Percentiles rank a stretch among this genome's conserved stretches.
phyloP scores from a whole-genome alignment of 2,113 vertebrate species.

The Aspidoscelis tigris region DNA sequence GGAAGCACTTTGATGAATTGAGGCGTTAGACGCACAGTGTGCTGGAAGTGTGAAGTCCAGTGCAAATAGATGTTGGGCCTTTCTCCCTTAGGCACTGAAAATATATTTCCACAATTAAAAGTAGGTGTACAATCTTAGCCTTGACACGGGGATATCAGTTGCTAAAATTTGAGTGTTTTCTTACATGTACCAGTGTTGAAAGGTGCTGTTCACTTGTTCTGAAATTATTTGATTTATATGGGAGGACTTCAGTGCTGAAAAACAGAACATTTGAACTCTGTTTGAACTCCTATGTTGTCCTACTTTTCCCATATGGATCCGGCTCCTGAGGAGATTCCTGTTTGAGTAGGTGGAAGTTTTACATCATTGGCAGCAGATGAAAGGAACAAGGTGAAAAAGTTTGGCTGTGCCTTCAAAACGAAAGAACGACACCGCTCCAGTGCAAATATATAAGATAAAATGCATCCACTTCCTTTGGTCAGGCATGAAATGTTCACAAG shows the following conservation, averaged over 20 bases:
- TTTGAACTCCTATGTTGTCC: not conserved
- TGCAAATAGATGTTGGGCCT: not conserved
- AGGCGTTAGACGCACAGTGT: no score
- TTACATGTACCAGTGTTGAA: no score
- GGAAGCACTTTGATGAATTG: not conserved
- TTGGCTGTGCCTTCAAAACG: conserved; percentile 60
- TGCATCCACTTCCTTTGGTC: conserved; percentile 35
- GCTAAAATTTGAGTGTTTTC: not conserved
- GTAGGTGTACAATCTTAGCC: not conserved
- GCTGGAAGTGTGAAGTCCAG: no score
- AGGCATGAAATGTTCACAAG: conserved; percentile 19
- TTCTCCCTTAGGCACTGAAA: not conserved
- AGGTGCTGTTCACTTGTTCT: not conserved
- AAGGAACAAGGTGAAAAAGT: conserved; percentile 38
- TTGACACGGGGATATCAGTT: not conserved
- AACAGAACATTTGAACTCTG: not conserved
- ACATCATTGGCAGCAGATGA: conserved; percentile 56
- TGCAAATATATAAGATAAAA: conserved; percentile 53
- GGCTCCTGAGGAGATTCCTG: conserved; percentile 49
- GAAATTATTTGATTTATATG: not conserved
- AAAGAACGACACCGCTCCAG: not conserved
- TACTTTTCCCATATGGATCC: not conserved
- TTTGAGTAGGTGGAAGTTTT: conserved; percentile 45
- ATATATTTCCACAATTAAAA: not conserved
- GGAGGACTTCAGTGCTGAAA: not conserved